These are phyloP conservation scores for Galerucella nymphaeae DNA, from an alignment of 2,888 invertebrate genomes.

Conservation along the genomic window DNA sequence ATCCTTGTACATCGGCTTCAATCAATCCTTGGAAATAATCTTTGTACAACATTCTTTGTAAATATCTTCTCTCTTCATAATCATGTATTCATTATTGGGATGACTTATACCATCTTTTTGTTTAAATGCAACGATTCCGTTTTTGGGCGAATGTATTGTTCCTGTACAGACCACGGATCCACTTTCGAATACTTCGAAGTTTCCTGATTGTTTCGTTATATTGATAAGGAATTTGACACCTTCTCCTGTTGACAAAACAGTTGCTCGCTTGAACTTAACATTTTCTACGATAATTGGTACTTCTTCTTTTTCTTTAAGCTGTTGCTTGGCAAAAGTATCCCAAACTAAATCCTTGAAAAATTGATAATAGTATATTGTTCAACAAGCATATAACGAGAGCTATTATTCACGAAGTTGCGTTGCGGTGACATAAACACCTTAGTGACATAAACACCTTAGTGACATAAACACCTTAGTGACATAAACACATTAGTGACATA, in stretches of 20 bases:
- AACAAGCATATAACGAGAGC: no score
- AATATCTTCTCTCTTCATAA: constrained; percentile 44
- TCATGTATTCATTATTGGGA: constrained; percentile 23
- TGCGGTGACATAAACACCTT: no score
- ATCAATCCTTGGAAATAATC: constrained; percentile 67
- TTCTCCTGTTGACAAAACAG: constrained; percentile 66
- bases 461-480: no score
- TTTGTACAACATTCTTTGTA: constrained; percentile 67
- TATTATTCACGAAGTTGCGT: no score
- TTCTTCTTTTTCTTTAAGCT: constrained; percentile 58
- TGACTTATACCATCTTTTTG: constrained; percentile 11
- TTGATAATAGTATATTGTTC: no score
- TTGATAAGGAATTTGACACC: constrained; percentile 50
- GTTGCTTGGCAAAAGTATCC: constrained; percentile 66
- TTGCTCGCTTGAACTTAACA: constrained; percentile 69
- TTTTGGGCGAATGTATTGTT: constrained; percentile 68
- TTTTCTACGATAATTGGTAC: constrained; percentile 70
- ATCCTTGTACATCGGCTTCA: constrained; percentile 64
- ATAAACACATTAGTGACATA: no score
- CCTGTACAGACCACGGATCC: constrained; percentile 77
- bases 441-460: no score
- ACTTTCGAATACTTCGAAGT: constrained; percentile 66
- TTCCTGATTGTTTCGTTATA: constrained; percentile 52
- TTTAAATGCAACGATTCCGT: constrained; percentile 56
- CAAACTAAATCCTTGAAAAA: constrained; percentile 63